Evolutionary conservation across 2,113 vertebrate genomes (phyloP), one percentile per base, ranked within the genome.

Genomic region (Pelodiscus sinensis): DNA sequence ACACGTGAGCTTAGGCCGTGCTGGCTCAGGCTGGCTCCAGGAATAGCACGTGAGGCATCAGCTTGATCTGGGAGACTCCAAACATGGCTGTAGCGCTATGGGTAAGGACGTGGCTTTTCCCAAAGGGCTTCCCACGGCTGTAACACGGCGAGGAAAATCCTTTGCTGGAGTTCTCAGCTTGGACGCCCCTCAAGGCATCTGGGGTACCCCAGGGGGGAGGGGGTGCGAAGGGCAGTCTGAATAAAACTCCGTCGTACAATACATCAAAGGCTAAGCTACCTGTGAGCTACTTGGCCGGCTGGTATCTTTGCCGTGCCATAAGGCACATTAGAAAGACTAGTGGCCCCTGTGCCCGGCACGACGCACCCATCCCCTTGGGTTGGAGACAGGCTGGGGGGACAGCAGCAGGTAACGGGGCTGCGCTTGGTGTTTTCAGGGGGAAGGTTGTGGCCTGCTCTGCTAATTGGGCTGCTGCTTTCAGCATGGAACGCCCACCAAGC

Each of bases 221-320:
- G 18, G 29, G 51, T 6, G 6, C 21, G 19, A 13, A 15, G 10
- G 2, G 80, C 8, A 2, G 9, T 22, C 71, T 3, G 4, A 38
- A 22, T 31, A 65, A 31, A 65, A 65, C 29, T 8, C 13, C 31
- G 31, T 65, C 7, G 15, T 31, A 4, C 35, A 71, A 10, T n/a
- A 19, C 65, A 21, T 5, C n/a, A 19, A 9, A n/a, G 16, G 65
- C 65, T 35, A 35, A 35, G 16, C n/a, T 21, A 9, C 18, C 18
- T 71, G 65, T 21, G 3, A 71, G n/a, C 31, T 9, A 1, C 4
- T 9, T n/a, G 19, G 15, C 8, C 4, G 2, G 62, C 29, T 7
- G 62, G 29, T 65, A 29, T 35, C 31, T 68, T 31, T 35, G 31
- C 65, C n/a, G 21, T n/a, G n/a, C n/a, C 31, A 35, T 9, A 35